These are phyloP conservation scores for Setophaga petechia DNA, from an alignment of 2,113 vertebrate species.

Conservation along the genomic window DNA sequence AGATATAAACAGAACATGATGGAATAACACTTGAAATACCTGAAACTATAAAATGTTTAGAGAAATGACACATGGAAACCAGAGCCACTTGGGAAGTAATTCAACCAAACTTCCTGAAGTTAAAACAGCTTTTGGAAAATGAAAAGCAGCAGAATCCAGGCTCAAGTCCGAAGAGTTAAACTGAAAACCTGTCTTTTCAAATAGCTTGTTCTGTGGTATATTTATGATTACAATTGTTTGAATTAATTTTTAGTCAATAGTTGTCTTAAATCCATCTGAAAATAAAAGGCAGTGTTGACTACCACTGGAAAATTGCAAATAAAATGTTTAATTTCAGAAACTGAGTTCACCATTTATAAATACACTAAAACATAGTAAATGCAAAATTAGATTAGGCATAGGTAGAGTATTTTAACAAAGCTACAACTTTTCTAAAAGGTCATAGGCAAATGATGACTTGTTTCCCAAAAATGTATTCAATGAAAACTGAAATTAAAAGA, in stretches of 20 bases:
- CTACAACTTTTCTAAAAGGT: conserved; percentile 70
- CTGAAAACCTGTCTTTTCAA: not conserved
- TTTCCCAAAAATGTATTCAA: conserved; percentile 53
- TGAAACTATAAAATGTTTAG: not conserved
- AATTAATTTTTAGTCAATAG: not conserved
- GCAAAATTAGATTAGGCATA: conserved; percentile 75
- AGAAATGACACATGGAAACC: not conserved
- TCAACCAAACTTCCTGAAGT: not conserved
- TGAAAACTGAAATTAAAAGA: conserved; percentile 61
- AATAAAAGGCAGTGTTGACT: conserved; percentile 60
- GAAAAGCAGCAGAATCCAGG: not conserved
- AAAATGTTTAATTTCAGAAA: conserved; percentile 87
- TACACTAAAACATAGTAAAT: conserved; percentile 83
- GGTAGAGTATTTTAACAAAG: conserved; percentile 79
- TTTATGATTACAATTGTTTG: not conserved
- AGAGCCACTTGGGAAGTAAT: not conserved
- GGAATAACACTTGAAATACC: not conserved
- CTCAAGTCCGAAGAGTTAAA: not conserved
- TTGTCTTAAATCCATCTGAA: not conserved
- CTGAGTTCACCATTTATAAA: conserved; percentile 83
- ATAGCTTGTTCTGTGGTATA: not conserved
- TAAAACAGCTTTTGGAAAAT: not conserved
- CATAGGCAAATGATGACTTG: conserved; percentile 65
- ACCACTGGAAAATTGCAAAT: conserved; percentile 79
- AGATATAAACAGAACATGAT: not conserved